phyloP scores from a whole-genome alignment of 2,797 vertebrate species.

The Dipus sagitta region DNA sequence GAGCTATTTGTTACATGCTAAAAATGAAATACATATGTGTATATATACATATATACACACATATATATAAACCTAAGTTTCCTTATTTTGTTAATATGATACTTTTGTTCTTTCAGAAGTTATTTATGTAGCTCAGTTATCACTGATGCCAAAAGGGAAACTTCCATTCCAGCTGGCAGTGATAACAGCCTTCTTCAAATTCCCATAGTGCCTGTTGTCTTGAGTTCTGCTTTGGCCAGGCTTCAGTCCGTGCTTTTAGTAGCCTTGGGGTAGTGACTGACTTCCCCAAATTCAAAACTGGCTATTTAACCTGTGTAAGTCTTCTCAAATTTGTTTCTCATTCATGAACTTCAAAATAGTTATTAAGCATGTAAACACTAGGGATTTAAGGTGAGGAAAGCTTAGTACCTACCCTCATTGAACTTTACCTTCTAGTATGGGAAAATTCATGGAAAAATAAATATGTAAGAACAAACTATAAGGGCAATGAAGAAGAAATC shows the following conservation, averaged over 20 bases:
- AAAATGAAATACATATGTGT: background rate
- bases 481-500: slow-evolving; percentile 1
- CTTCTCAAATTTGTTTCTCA: background rate
- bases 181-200: slow-evolving; percentile 12
- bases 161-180: background rate
- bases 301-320: background rate
- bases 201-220: background rate
- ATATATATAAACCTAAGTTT: slow-evolving; percentile 4
- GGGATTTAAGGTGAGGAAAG: background rate
- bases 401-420: too few species aligned
- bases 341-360: slow-evolving; percentile 2
- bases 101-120: slow-evolving; percentile 66
- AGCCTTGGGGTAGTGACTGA: slow-evolving; percentile 1
- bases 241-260: slow-evolving; percentile 15
- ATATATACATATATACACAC: background rate
- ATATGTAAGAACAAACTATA: background rate
- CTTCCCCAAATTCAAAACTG: slow-evolving; percentile 41
- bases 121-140: slow-evolving; percentile 38
- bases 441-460: too few species aligned
- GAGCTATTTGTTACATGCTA: slow-evolving; percentile 57
- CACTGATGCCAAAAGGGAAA: slow-evolving; percentile 49
- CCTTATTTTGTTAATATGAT: slow-evolving; percentile 42
- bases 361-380: background rate
- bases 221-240: background rate
- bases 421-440: too few species aligned